Percentiles rank a stretch among this genome's conserved stretches.
Conservation (phyloP, 1,140 invertebrate genomes). For the Dendroctonus ponderosae region DNA sequence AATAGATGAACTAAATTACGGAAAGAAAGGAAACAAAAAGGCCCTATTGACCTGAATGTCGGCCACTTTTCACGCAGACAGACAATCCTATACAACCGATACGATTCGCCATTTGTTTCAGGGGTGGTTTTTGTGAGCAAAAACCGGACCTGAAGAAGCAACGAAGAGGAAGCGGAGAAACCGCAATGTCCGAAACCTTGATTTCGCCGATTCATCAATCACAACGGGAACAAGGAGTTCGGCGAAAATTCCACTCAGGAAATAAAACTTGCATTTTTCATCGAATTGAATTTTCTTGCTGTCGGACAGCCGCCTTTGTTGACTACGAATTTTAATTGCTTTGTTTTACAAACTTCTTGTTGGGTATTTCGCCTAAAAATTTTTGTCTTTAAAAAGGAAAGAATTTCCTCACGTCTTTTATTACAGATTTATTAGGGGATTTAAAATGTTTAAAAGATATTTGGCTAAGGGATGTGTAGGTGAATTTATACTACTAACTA, state of each 20-base stretch:
- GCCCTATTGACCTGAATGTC: constrained; percentile 9
- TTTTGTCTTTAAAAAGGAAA: too few species aligned
- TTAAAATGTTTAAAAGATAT: too few species aligned
- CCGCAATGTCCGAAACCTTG: constrained; percentile 13
- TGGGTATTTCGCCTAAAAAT: too few species aligned
- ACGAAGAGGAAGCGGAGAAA: neutral
- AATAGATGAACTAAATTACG: constrained; percentile 11
- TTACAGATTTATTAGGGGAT: too few species aligned
- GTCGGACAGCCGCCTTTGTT: neutral
- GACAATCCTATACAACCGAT: constrained; percentile 5
- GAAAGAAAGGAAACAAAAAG: constrained; percentile 15
- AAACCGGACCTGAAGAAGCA: neutral
- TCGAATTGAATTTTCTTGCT: constrained; percentile 16
- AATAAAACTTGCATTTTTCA: constrained; percentile 17
- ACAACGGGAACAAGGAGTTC: constrained; percentile 3
- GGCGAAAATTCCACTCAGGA: neutral
- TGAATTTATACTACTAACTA: too few species aligned
- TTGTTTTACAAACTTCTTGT: too few species aligned
- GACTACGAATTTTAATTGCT: too few species aligned
- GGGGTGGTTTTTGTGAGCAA: neutral
- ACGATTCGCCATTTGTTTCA: constrained; percentile 12
- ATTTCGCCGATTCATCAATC: constrained; percentile 17
- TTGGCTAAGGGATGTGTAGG: too few species aligned
- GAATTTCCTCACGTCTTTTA: too few species aligned
- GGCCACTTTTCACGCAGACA: constrained; percentile 14